These are phyloP conservation scores for human (Homo sapiens) DNA, from an alignment of 2,113 vertebrate genomes.

Conservation along the genomic window DNA sequence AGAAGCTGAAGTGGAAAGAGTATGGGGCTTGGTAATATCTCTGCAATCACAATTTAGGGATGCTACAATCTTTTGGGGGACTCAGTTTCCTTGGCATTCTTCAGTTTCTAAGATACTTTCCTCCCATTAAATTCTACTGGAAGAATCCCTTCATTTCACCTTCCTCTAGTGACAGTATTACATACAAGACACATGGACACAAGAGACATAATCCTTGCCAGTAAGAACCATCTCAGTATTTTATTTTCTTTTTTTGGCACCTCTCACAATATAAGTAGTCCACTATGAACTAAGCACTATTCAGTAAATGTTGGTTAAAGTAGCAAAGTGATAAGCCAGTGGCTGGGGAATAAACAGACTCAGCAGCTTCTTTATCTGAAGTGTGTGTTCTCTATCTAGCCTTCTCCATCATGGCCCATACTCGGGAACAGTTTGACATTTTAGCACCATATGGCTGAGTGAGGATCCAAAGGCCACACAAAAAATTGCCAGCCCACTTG, in stretches of 20 bases:
- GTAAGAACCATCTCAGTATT: not conserved
- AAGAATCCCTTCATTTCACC: not conserved
- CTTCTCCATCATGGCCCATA: not conserved
- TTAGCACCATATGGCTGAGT: conserved; percentile 68
- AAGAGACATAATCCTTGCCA: not conserved
- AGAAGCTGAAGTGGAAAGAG: not conserved
- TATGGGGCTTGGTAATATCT: not conserved
- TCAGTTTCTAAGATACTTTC: not conserved
- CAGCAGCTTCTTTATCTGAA: not conserved
- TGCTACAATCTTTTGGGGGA: not conserved
- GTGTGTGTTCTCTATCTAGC: not conserved
- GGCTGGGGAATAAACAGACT: not conserved
- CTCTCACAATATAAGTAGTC: not conserved
- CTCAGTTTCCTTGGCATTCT: not conserved
- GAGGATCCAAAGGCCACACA: conserved; percentile 65
- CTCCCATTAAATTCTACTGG: not conserved
- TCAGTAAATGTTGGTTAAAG: not conserved
- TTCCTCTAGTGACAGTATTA: not conserved
- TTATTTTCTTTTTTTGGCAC: not conserved
- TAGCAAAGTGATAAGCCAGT: not conserved
- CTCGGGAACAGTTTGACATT: conserved; percentile 70
- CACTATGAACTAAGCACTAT: not conserved
- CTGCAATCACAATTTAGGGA: not conserved
- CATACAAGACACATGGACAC: not conserved
- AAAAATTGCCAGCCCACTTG: conserved; percentile 62